A percentile compares a stretch with the other conserved stretches of the same genome.
These are phyloP conservation scores for Pyrrhosoma nymphula DNA, from an alignment of 2,888 invertebrate species.

Conservation along the genomic window DNA sequence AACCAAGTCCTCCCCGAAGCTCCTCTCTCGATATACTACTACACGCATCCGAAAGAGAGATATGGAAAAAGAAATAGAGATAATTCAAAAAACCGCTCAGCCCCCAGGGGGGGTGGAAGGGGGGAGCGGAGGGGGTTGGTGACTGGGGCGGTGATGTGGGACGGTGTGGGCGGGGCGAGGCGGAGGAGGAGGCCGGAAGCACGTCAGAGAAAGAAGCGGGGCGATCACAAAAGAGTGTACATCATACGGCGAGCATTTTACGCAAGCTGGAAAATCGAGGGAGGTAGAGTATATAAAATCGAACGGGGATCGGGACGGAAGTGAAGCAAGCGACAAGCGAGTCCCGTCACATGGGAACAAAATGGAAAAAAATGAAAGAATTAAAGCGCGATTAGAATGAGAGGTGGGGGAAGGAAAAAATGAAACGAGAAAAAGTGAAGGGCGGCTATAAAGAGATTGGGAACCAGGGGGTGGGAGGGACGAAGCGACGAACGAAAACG, in stretches of 20 bases:
- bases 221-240: constrained; percentile 5
- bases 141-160: neutral
- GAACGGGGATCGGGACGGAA: neutral
- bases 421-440: neutral
- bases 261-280: neutral
- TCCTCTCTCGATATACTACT: neutral
- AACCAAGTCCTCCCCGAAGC: neutral
- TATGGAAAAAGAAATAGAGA: neutral
- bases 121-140: neutral
- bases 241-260: constrained; percentile 2
- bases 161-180: neutral
- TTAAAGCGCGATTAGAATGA: neutral
- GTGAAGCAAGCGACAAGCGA: constrained; percentile 3
- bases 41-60: constrained; percentile 16
- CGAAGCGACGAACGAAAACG: neutral
- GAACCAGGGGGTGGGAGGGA: neutral
- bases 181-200: neutral
- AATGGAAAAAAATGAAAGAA: neutral
- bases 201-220: constrained; percentile 17
- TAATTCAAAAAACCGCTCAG: neutral
- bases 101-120: neutral
- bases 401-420: too few relatives aligned
- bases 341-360: neutral
- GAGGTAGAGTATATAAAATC: too few relatives aligned
- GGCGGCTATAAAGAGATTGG: neutral